Percentiles rank a stretch among this genome's conserved stretches.
These are phyloP conservation scores for Actenoides lindsayi DNA, from an alignment of 2,113 vertebrate species.

Conservation along the genomic window DNA sequence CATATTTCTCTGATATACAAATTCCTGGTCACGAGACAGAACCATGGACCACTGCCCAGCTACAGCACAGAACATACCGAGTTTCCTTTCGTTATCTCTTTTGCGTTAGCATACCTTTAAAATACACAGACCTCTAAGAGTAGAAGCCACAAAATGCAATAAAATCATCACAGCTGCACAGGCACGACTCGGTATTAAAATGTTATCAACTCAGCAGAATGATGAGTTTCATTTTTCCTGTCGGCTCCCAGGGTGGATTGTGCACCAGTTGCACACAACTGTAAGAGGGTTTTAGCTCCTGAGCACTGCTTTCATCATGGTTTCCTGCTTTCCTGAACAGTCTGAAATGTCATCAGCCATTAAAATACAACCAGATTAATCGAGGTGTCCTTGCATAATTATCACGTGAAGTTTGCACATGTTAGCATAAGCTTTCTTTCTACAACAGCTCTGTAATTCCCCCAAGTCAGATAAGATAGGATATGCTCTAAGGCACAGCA, in stretches of 20 bases:
- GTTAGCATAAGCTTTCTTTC: neutral
- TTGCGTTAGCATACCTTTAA: neutral
- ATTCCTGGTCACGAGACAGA: neutral
- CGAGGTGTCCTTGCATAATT: neutral
- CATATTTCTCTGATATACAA: neutral
- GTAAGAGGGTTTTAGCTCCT: neutral
- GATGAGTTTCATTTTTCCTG: neutral
- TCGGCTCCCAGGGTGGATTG: neutral
- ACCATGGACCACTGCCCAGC: neutral
- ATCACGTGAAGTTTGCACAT: neutral
- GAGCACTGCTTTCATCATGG: neutral
- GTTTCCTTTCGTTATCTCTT: neutral
- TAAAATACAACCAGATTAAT: conserved; percentile 1
- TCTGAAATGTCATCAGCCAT: neutral
- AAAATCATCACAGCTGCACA: neutral
- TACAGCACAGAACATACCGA: neutral
- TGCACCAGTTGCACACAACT: neutral
- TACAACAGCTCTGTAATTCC: neutral
- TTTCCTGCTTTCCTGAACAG: neutral
- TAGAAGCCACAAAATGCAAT: neutral
- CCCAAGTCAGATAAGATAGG: neutral
- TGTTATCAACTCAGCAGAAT: neutral
- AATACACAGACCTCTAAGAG: neutral
- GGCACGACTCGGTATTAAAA: neutral
- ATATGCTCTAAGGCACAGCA: neutral